Percentiles rank a stretch among this genome's conserved stretches.
These are phyloP conservation scores for Saturnia japonica DNA, from an alignment of 2,888 invertebrate genomes.

Conservation along the genomic window DNA sequence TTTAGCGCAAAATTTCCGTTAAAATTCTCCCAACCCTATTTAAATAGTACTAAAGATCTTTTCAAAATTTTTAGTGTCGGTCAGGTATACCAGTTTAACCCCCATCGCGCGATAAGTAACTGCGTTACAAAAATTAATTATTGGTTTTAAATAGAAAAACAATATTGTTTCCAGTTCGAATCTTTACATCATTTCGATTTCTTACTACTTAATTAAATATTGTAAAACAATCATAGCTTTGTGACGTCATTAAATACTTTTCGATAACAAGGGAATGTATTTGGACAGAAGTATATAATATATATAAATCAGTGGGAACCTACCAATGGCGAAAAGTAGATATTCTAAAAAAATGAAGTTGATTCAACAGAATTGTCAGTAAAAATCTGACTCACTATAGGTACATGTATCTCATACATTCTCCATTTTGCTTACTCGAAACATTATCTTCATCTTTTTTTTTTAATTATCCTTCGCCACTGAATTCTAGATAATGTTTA, in stretches of 20 bases:
- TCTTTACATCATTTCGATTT: background rate
- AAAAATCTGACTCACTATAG: too few species aligned
- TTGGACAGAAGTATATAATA: background rate
- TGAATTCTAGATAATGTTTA: background rate
- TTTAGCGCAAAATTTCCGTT: background rate
- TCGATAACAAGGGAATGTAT: background rate
- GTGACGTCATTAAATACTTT: slow-evolving; percentile 8
- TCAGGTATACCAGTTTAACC: too few species aligned
- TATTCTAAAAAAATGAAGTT: background rate
- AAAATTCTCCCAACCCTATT: background rate
- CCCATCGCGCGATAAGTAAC: too few species aligned
- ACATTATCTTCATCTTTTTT: background rate
- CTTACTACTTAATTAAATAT: background rate
- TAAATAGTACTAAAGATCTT: background rate
- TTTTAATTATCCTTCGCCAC: background rate
- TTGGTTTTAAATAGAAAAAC: too few species aligned
- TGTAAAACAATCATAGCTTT: background rate
- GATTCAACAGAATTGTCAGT: background rate
- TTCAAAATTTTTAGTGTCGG: too few species aligned
- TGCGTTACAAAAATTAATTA: too few species aligned
- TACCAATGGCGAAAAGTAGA: background rate
- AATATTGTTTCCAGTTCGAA: background rate
- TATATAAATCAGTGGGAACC: background rate
- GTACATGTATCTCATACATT: too few species aligned
- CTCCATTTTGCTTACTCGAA: background rate